phyloP scores from a whole-genome alignment of 2,797 vertebrate genomes.

The Natrix natrix region DNA sequence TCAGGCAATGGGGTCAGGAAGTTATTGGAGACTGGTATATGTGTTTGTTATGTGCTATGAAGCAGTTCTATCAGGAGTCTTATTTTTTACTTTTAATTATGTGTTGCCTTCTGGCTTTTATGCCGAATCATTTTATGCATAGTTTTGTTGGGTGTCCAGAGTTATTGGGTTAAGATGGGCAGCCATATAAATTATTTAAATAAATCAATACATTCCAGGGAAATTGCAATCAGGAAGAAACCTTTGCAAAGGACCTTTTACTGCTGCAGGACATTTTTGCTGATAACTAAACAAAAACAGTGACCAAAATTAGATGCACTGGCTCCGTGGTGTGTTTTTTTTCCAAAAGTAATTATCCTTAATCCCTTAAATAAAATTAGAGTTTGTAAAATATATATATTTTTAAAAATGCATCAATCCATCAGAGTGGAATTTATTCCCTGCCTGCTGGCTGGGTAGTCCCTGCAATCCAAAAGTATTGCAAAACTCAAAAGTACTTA shows the following conservation, averaged over 20 bases:
- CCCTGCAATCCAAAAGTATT: background rate
- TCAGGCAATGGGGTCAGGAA: background rate
- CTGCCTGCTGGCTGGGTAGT: background rate
- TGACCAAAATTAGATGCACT: background rate
- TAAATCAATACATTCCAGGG: background rate
- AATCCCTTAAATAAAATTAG: background rate
- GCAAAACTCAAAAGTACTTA: background rate
- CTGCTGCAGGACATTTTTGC: background rate
- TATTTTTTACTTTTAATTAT: background rate
- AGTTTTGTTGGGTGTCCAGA: background rate
- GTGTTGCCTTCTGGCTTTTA: background rate
- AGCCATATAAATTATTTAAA: background rate
- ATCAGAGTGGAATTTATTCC: background rate
- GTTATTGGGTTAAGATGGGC: background rate
- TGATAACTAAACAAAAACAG: background rate
- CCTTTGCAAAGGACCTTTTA: background rate
- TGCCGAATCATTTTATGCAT: background rate
- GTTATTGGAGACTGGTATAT: background rate
- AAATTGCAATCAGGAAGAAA: background rate
- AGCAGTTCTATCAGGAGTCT: background rate
- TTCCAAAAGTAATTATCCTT: background rate
- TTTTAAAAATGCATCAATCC: background rate
- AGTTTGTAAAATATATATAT: background rate
- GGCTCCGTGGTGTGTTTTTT: background rate
- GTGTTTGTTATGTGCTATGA: background rate